phyloP scores from a whole-genome alignment of 2,113 vertebrate species.

The Oreocharis arfaki region DNA sequence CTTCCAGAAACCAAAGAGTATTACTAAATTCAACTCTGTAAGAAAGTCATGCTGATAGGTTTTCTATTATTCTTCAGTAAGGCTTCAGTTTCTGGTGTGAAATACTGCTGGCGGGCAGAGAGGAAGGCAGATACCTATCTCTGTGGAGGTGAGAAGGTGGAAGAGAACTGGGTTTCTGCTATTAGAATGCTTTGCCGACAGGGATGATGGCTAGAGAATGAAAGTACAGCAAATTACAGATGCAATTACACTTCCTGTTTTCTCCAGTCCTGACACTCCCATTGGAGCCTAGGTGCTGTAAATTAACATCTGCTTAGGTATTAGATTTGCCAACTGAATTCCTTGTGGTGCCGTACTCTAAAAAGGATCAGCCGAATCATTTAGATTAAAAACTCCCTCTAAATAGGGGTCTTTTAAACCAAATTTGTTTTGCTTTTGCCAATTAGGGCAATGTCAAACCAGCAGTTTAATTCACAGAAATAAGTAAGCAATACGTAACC shows the following conservation, averaged over 20 bases:
- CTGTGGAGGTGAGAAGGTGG: not conserved
- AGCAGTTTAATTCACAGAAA: not conserved
- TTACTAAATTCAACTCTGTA: not conserved
- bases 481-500: accelerated
- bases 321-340: not conserved
- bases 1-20: not conserved
- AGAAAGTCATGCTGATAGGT: not conserved
- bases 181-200: not conserved
- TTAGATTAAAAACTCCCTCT: not conserved
- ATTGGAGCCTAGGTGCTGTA: not conserved
- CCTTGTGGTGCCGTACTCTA: not conserved
- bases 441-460: not conserved
- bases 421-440: not conserved
- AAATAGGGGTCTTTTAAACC: not conserved
- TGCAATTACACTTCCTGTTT: not conserved
- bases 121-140: not conserved
- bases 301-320: not conserved
- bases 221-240: not conserved
- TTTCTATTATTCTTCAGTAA: not conserved
- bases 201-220: not conserved
- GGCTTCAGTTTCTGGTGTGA: not conserved
- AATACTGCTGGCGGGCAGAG: not conserved
- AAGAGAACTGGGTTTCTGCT: not conserved
- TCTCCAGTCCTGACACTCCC: not conserved
- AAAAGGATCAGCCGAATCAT: not conserved